A percentile compares a stretch with the other conserved stretches of the same genome.
phyloP scores from a whole-genome alignment of 2,888 invertebrate genomes.

The Biston betularia region DNA sequence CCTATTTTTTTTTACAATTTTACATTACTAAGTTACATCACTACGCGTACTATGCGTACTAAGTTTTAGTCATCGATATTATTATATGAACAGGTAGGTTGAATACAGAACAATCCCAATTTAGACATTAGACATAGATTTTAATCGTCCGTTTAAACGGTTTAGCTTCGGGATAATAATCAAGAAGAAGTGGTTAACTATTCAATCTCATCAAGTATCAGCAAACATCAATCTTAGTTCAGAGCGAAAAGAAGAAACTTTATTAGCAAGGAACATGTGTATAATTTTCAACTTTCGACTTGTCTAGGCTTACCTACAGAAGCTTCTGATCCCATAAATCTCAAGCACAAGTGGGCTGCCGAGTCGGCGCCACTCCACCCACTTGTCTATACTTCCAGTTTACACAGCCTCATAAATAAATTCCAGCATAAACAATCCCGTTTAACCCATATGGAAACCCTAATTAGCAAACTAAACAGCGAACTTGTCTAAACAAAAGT shows the following conservation, averaged over 20 bases:
- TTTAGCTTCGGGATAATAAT: not conserved
- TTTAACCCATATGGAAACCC: constrained; percentile 28
- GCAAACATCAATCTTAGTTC: not conserved
- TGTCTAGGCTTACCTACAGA: constrained; percentile 24
- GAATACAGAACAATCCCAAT: not conserved
- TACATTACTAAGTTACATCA: too few species aligned
- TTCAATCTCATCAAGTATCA: not conserved
- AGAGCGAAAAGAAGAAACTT: constrained; percentile 41
- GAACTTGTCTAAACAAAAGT: constrained; percentile 30
- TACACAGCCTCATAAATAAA: constrained; percentile 21
- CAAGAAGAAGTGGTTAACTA: not conserved
- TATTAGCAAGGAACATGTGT: constrained; percentile 51
- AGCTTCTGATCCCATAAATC: constrained; percentile 65
- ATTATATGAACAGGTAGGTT: too few species aligned
- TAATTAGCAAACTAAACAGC: constrained; percentile 32
- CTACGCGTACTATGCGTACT: too few species aligned
- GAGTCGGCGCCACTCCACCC: constrained; percentile 73
- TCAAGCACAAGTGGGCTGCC: constrained; percentile 66
- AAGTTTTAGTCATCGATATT: too few species aligned
- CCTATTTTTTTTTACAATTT: too few species aligned
- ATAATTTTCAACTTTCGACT: constrained; percentile 56
- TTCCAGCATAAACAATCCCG: constrained; percentile 29
- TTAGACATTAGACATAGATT: not conserved
- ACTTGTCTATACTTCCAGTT: constrained; percentile 47
- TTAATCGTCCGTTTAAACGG: too few species aligned